Conservation (phyloP, 2,797 vertebrate species). For the Liasis olivaceus region DNA sequence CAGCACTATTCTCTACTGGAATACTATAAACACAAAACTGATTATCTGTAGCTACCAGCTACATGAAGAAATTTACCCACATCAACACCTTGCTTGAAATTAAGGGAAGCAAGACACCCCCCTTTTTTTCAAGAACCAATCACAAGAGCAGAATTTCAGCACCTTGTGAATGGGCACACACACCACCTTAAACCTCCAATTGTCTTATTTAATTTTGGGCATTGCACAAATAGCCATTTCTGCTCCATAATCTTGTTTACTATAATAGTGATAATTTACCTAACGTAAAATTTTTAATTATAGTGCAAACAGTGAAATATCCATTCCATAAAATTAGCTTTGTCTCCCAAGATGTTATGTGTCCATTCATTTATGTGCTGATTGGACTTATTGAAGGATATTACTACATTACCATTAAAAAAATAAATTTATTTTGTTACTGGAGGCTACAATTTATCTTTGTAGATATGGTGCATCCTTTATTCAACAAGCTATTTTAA, state of each 20-base stretch:
- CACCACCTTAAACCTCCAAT: too few species aligned
- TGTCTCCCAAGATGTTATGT: too few species aligned
- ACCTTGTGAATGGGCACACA: background rate
- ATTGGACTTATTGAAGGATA: background rate
- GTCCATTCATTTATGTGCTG: background rate
- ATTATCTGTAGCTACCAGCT: background rate
- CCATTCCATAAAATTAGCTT: background rate
- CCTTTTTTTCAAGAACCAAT: background rate
- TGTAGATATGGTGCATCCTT: background rate
- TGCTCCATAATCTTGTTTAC: too few species aligned
- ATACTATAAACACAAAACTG: background rate
- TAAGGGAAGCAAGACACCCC: background rate
- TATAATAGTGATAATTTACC: background rate
- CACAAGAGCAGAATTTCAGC: background rate
- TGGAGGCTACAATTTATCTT: background rate
- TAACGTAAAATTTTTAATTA: background rate
- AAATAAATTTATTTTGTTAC: background rate
- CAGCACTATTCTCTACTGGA: background rate
- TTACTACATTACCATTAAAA: background rate
- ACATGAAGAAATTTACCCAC: background rate
- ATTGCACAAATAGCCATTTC: too few species aligned
- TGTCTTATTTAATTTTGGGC: too few species aligned
- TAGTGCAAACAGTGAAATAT: background rate
- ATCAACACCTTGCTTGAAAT: background rate
- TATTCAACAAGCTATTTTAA: background rate